Evolutionary conservation across 2,113 vertebrate genomes (phyloP).

Genomic region (Falco punctatus): DNA sequence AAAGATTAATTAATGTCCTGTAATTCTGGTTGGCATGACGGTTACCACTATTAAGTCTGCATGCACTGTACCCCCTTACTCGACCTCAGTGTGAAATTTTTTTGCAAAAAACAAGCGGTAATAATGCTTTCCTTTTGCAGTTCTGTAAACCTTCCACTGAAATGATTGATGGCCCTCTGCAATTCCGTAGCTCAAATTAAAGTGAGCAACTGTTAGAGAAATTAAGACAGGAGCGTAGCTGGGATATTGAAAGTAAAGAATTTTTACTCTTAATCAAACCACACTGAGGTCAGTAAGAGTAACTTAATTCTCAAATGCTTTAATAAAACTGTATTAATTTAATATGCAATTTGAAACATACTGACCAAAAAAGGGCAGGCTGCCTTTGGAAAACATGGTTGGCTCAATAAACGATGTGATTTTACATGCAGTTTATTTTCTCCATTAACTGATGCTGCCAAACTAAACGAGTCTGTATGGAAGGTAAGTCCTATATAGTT

Average conservation of each 20-base stretch:
- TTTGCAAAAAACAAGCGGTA: neutral
- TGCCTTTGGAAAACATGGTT: neutral
- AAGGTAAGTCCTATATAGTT: neutral
- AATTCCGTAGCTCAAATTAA: neutral
- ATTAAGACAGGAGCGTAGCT: neutral
- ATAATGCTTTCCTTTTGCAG: neutral
- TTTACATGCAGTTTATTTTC: neutral
- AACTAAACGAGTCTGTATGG: neutral
- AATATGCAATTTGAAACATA: neutral
- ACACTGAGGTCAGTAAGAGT: neutral
- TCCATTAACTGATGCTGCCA: neutral
- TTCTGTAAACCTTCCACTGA: neutral
- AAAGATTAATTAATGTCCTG: neutral
- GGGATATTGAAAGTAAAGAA: neutral
- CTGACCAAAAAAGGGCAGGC: neutral
- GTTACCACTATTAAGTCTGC: neutral
- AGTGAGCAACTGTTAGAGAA: neutral
- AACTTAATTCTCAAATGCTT: neutral
- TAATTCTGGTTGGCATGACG: neutral
- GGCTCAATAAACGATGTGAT: constrained; percentile 15
- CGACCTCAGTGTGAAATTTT: neutral
- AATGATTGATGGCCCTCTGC: neutral
- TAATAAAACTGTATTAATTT: neutral
- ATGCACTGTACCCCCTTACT: neutral
- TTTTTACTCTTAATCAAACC: neutral